phyloP scores from a whole-genome alignment of 1,140 invertebrate genomes.

The Lepidostoma basale region DNA sequence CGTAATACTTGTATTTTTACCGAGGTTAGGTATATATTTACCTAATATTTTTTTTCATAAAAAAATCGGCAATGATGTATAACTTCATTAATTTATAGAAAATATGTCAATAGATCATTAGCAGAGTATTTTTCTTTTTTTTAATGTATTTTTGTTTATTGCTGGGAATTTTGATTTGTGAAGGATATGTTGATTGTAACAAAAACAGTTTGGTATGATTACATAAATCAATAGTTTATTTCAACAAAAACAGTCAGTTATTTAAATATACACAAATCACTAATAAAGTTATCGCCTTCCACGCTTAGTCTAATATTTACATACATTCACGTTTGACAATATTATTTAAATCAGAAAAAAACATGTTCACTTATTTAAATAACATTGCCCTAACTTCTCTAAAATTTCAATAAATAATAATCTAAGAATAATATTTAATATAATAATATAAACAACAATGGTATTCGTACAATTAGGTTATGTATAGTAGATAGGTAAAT shows the following conservation, averaged over 20 bases:
- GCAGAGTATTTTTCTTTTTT: too few species aligned
- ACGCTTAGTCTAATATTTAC: conserved; percentile 34
- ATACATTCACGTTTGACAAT: conserved; percentile 15
- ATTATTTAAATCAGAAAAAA: too few species aligned
- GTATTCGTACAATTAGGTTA: conserved; percentile 11
- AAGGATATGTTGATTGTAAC: background rate
- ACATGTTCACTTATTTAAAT: too few species aligned
- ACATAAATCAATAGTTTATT: conserved; percentile 39
- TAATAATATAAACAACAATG: conserved; percentile 15
- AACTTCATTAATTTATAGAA: too few species aligned
- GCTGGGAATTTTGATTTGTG: too few species aligned
- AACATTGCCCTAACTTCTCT: too few species aligned
- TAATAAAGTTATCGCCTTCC: conserved; percentile 27
- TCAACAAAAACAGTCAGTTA: conserved; percentile 43
- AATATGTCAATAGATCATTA: too few species aligned
- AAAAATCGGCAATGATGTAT: too few species aligned
- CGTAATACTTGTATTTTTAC: too few species aligned
- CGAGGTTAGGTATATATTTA: too few species aligned
- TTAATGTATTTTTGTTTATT: too few species aligned
- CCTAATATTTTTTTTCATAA: too few species aligned
- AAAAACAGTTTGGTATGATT: conserved; percentile 34
- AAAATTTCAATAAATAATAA: conserved; percentile 25
- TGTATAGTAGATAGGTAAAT: conserved; percentile 4
- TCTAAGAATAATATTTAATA: conserved; percentile 27
- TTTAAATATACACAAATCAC: conserved; percentile 39